phyloP scores from a whole-genome alignment of 2,113 vertebrate species.

The Apodemus speciosus region DNA sequence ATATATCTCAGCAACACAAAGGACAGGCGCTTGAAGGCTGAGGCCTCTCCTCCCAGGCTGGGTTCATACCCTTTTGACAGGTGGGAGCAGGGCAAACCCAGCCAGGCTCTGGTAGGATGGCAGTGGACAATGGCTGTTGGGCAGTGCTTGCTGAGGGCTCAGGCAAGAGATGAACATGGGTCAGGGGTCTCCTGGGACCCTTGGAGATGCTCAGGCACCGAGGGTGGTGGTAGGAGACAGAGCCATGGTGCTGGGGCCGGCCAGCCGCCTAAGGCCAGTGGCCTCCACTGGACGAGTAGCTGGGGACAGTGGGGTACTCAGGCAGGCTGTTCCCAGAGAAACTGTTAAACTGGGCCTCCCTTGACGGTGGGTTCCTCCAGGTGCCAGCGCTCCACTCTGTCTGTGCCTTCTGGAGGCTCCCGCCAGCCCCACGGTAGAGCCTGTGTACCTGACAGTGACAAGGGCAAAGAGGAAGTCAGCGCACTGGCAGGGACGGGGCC shows the following conservation, averaged over 20 bases:
- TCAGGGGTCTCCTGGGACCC: neutral
- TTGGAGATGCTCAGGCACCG: neutral
- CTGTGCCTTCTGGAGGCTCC: slow-evolving; percentile 93
- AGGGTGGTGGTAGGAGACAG: neutral
- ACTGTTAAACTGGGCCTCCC: slow-evolving; percentile 90
- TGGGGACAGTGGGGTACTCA: slow-evolving; percentile 95
- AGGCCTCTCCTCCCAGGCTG: neutral
- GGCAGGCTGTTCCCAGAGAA: slow-evolving; percentile 94
- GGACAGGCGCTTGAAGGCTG: neutral
- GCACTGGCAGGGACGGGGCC: neutral
- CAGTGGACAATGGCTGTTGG: neutral
- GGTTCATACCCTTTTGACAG: neutral
- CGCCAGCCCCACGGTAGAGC: slow-evolving; percentile 92
- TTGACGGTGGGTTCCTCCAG: slow-evolving; percentile 90
- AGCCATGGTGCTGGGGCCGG: neutral
- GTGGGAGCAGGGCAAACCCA: neutral
- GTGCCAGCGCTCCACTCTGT: slow-evolving; percentile 92
- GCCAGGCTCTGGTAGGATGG: neutral
- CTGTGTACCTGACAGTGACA: slow-evolving; percentile 90
- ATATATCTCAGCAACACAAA: neutral
- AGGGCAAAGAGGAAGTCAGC: neutral
- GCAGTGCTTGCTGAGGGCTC: neutral
- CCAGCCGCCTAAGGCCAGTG: slow-evolving; percentile 83
- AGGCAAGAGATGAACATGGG: neutral
- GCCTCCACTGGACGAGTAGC: slow-evolving; percentile 86